These are phyloP conservation scores for Trisateles emortualis DNA, from an alignment of 2,888 invertebrate species.

Conservation along the genomic window DNA sequence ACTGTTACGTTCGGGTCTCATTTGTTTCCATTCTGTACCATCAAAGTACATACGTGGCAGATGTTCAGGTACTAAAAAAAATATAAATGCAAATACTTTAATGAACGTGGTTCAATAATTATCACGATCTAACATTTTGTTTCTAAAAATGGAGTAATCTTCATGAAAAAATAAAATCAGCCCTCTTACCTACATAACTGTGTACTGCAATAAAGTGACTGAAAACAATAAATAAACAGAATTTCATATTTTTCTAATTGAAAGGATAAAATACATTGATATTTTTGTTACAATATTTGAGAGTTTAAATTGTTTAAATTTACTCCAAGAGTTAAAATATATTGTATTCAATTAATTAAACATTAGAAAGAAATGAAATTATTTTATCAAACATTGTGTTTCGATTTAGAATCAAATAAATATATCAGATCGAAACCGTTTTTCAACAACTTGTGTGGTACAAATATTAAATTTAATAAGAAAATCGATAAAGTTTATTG, in stretches of 20 bases:
- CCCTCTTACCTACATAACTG: conserved; percentile 13
- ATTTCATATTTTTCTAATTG: conserved; percentile 27
- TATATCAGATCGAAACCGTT: conserved; percentile 13
- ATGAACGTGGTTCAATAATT: too few relatives aligned
- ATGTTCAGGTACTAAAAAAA: conserved; percentile 16
- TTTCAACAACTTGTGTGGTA: conserved; percentile 39
- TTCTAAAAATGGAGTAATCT: too few relatives aligned
- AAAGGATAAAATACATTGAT: neutral
- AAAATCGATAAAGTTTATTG: conserved; percentile 82
- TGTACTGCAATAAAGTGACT: conserved; percentile 21
- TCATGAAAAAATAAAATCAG: neutral
- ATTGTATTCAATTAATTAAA: neutral
- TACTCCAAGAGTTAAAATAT: neutral
- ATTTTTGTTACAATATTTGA: neutral
- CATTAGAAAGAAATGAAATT: neutral
- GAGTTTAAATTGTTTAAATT: neutral
- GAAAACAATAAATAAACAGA: conserved; percentile 22
- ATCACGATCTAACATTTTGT: too few relatives aligned
- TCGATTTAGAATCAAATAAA: conserved; percentile 5
- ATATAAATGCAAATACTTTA: neutral
- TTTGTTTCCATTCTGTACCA: conserved; percentile 34
- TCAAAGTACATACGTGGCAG: conserved; percentile 31
- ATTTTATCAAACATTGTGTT: neutral
- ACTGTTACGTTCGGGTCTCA: conserved; percentile 19
- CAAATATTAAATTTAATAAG: conserved; percentile 80